These are phyloP conservation scores for Lepus europaeus DNA, from an alignment of 2,113 vertebrate species.

Conservation along the genomic window DNA sequence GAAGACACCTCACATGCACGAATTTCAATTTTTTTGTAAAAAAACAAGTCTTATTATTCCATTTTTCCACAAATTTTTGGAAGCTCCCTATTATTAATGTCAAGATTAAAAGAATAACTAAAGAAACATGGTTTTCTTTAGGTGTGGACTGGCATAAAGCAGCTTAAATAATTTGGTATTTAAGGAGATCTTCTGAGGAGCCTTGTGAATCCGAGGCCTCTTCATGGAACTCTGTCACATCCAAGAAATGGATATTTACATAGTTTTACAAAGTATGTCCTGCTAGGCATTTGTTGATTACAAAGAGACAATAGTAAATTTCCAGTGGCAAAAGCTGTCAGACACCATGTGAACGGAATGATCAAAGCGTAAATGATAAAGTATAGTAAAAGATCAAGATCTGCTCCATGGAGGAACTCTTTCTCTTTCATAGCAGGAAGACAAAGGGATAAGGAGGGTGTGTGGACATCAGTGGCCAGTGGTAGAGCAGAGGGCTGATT, in stretches of 20 bases:
- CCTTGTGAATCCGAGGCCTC: slow-evolving; percentile 22
- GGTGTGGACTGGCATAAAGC: neutral
- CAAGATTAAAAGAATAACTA: slow-evolving; percentile 15
- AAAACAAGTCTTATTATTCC: no score
- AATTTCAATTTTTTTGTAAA: no score
- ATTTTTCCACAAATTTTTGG: neutral
- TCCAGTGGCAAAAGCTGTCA: neutral
- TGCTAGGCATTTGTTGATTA: slow-evolving; percentile 30
- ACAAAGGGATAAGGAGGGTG: slow-evolving; percentile 21
- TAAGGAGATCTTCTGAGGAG: neutral
- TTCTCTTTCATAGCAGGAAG: slow-evolving; percentile 40
- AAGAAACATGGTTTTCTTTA: slow-evolving; percentile 25
- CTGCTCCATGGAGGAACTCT: neutral
- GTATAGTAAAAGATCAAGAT: slow-evolving; percentile 31
- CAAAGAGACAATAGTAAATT: slow-evolving; percentile 31
- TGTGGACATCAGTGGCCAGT: slow-evolving; percentile 23
- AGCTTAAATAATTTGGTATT: neutral
- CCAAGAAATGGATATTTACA: slow-evolving; percentile 31
- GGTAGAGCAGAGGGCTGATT: slow-evolving; percentile 29
- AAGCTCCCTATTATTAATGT: neutral
- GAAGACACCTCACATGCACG: no score
- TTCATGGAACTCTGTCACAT: slow-evolving; percentile 25
- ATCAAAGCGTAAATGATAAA: slow-evolving; percentile 17
- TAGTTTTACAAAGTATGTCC: neutral
- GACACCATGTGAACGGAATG: neutral